Base-by-base conservation (phyloP, 2,113 vertebrate species). In the Lagopus leucura region DNA sequence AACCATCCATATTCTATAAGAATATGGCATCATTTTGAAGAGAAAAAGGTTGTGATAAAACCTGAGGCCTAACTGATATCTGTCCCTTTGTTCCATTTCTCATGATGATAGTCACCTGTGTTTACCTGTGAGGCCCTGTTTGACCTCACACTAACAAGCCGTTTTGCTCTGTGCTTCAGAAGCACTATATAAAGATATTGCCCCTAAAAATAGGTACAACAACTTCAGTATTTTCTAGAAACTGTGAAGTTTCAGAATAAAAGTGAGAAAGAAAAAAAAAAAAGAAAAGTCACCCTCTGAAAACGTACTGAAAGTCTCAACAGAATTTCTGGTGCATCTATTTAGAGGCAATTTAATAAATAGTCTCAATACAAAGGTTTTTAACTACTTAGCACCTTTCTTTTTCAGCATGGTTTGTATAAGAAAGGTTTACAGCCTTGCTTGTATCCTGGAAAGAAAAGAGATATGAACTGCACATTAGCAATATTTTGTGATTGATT, bases 31-130 rank as follows among this genome's bases (percentile, higher is more conserved):
- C 8, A 34, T 55, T 84, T 75, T 80, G 40, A 55, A 34, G 18
- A 5, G 7, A 48, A 50, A 76, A 48, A 32, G 43, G 12, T 17
- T 63, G 40, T 40, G 58, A 28, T 28, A 36, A 54, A 45, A 17
- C 32, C 17, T 28, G 58, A 20, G 25, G 5, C 10, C 34, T 61
- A 45, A 11, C 3, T 52, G 43, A 0, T 67, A 28, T 36, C 28
- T 71, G 19, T 21, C 15, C 16, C 3, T 77, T 61, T 61, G 10
- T 34, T 72, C 50, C 60, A 47, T 67, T 81, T 24, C 28, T 50
- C 12, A 11, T 36, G 11, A 7, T 67, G 18, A 22, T 52, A 10
- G 36, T 61, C 21, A 30, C 1, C 0, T 32, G 10, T 32, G 34
- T 24, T 48, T 21, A 48, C 47, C 47, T 21, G 11, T 79, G 24